phyloP scores from a whole-genome alignment of 2,113 vertebrate species.

The Zosterops borbonicus region DNA sequence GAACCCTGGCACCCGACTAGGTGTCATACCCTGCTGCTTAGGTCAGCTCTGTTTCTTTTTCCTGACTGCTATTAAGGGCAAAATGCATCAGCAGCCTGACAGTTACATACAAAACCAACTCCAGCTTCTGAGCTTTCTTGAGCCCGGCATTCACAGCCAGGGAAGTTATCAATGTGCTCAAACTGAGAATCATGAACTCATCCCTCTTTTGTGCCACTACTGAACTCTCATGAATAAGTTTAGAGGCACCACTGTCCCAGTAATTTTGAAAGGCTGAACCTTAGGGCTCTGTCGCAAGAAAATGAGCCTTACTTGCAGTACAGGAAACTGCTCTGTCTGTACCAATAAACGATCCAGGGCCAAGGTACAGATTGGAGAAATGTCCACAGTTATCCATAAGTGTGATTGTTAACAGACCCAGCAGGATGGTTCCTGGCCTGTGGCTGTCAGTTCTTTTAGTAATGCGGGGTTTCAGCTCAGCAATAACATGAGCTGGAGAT shows the following conservation, averaged over 20 bases:
- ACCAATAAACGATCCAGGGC: fast-evolving
- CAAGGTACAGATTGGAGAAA: neutral
- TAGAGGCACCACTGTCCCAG: neutral
- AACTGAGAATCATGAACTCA: neutral
- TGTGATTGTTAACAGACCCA: neutral
- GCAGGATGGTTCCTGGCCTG: neutral
- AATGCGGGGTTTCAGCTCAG: neutral
- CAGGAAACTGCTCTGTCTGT: neutral
- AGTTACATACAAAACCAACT: neutral
- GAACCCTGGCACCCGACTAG: neutral
- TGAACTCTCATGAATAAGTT: neutral
- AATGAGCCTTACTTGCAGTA: neutral
- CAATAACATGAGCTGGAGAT: neutral
- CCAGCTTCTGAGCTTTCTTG: neutral
- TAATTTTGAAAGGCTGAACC: neutral
- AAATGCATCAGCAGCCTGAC: neutral
- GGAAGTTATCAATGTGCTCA: neutral
- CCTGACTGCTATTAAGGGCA: neutral
- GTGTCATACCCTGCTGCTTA: neutral
- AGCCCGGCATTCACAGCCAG: neutral
- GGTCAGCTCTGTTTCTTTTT: neutral
- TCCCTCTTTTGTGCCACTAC: neutral
- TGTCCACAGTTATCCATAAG: neutral
- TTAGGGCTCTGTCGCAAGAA: neutral
- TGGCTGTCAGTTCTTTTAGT: neutral